Evolutionary conservation across 2,888 invertebrate species (phyloP).

Genomic region (Spilarctia lutea): DNA sequence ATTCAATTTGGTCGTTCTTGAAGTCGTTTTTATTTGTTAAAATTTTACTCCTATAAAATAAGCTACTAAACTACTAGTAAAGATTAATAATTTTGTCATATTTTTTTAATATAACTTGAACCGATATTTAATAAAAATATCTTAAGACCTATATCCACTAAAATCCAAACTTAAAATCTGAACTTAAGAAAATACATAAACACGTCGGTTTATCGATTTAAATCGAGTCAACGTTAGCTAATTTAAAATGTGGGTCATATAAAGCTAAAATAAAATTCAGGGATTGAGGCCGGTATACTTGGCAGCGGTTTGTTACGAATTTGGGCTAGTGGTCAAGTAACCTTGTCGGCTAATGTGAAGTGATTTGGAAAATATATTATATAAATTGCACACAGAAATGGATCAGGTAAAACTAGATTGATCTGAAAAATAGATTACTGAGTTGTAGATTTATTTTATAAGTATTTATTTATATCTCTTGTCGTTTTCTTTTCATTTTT

Average conservation of each 20-base stretch:
- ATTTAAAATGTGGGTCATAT: constrained; percentile 9
- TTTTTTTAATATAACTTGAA: not conserved
- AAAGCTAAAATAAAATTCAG: constrained; percentile 5
- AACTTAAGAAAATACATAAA: not conserved
- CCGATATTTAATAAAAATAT: not conserved
- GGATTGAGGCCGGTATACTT: constrained; percentile 1
- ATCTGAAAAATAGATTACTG: not conserved
- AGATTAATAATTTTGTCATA: not conserved
- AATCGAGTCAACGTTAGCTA: not conserved
- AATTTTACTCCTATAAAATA: no score
- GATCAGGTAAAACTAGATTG: not conserved
- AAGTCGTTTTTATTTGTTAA: no score
- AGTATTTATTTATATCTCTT: not conserved
- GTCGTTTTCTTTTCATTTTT: no score
- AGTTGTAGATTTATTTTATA: not conserved
- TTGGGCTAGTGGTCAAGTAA: not conserved
- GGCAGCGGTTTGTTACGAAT: not conserved
- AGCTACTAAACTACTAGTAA: no score
- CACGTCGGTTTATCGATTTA: constrained; percentile 1
- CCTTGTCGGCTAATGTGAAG: not conserved
- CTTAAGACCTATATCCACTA: not conserved
- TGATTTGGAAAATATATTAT: not conserved
- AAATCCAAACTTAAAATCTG: not conserved
- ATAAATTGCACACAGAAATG: not conserved
- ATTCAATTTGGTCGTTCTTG: no score